Evolutionary conservation across 2,888 invertebrate species (phyloP), one percentile per base, ranked within the genome.

Genomic region (Athalia circularis): DNA sequence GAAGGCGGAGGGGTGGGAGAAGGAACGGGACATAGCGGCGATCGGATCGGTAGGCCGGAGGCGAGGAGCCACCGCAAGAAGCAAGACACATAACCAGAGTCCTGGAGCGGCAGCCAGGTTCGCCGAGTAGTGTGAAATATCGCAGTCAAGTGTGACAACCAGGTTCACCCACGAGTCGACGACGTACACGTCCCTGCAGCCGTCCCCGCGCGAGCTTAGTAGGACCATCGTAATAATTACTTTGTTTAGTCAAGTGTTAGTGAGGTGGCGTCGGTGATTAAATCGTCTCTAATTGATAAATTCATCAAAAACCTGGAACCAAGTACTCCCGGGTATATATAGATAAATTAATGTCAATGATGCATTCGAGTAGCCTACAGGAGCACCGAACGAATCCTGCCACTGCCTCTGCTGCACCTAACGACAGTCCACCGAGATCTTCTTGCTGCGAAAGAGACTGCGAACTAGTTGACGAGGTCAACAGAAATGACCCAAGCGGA

Each of bases 51-150:
- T 72, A 68, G 81, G 81, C 80, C 81, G 81, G 81, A 80, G 79
- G 79, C 74, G 78, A 29, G 29, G 29, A 79, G 79, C 54, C 80
- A 79, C 80, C 57, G 72, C 72, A 72, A 57, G 57, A 72, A 29
- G 52, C 13, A 62, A 75, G 62, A 61, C 62, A 50, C 75, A 52
- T 50, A 62, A 45, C 13, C 50, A 29, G 79, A 72, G 81, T 83
- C 83, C 82, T 75, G 82, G 48, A 29, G 78, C 67, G 13, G 64
- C 50, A 48, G 67, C 57, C 68, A 81, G 79, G 81, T 87, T 88
- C 88, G 81, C 87, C 86, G 85, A 83, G 86, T 89, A 89, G 90
- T 90, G 90, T 89, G 90, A 90, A 90, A 90, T 90, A 90, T 90
- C 90, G 88, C 90, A 90, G 86, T 89, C 89, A 89, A 89, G 90